These are phyloP conservation scores for Zoanthus gigantus DNA, from an alignment of 92 coral and sea anemone species.

Conservation along the genomic window DNA sequence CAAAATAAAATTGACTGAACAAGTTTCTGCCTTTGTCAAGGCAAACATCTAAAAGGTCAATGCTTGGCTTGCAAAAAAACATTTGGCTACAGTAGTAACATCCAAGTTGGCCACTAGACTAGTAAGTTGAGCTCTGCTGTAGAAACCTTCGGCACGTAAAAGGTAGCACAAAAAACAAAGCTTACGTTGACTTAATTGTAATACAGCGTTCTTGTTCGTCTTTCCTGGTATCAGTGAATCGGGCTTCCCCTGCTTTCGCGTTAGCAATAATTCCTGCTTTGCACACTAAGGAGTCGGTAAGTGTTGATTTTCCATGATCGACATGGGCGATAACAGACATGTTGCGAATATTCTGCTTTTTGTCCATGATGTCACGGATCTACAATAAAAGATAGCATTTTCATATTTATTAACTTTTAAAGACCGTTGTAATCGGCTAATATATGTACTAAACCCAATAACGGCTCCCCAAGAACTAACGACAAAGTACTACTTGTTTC, in stretches of 20 bases:
- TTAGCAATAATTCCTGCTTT: slow-evolving; percentile 97
- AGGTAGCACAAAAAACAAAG: background rate
- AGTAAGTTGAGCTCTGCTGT: too few relatives aligned
- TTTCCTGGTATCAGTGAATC: slow-evolving; percentile 97
- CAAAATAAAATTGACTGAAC: too few relatives aligned
- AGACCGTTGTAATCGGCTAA: too few relatives aligned
- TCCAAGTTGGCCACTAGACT: too few relatives aligned
- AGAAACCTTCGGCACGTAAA: too few relatives aligned
- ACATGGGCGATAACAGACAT: slow-evolving; percentile 99
- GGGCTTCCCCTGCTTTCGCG: slow-evolving; percentile 90
- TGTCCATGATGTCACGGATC: slow-evolving; percentile 99
- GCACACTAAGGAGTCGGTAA: slow-evolving; percentile 95
- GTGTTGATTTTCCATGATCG: slow-evolving; percentile 97
- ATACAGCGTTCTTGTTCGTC: slow-evolving; percentile 98
- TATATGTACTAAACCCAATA: too few relatives aligned
- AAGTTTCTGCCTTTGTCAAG: too few relatives aligned
- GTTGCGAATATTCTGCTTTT: slow-evolving; percentile 92
- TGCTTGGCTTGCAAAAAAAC: too few relatives aligned
- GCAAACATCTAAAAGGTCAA: too few relatives aligned
- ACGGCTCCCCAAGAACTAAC: too few relatives aligned
- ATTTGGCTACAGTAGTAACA: too few relatives aligned
- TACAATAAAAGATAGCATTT: slow-evolving; percentile 27
- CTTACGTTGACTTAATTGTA: slow-evolving; percentile 98
- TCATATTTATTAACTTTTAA: background rate
- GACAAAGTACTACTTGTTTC: too few relatives aligned